Percentiles rank a stretch among this genome's conserved stretches.
phyloP scores from a whole-genome alignment of 2,888 invertebrate genomes.

The Papilio elwesi region DNA sequence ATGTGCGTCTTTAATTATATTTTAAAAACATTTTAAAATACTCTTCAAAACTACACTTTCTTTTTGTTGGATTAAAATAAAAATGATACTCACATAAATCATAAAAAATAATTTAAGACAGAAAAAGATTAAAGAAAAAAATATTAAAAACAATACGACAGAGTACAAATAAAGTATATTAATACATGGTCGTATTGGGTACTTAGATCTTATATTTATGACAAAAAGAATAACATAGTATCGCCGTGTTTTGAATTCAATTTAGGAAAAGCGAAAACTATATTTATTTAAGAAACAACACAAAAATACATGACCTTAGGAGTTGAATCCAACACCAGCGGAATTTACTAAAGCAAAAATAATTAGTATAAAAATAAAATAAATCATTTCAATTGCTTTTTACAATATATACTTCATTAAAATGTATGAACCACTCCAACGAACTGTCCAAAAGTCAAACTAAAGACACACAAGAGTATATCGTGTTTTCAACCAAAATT shows the following conservation, averaged over 20 bases:
- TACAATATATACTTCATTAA: neutral
- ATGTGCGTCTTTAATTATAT: conserved; percentile 6
- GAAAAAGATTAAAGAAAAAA: neutral
- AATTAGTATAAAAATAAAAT: too few relatives aligned
- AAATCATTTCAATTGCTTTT: too few relatives aligned
- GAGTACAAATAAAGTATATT: neutral
- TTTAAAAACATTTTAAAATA: neutral
- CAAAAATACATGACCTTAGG: too few relatives aligned
- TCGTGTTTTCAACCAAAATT: neutral
- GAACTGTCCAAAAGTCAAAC: neutral
- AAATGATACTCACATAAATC: neutral
- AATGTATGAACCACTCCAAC: neutral
- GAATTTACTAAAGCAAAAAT: too few relatives aligned
- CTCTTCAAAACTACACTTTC: neutral
- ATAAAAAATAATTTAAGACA: neutral
- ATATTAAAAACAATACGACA: neutral
- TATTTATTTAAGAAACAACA: too few relatives aligned
- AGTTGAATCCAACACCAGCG: too few relatives aligned
- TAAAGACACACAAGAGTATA: neutral
- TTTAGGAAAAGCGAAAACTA: too few relatives aligned
- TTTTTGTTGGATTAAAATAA: conserved; percentile 3
- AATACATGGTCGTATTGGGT: too few relatives aligned
- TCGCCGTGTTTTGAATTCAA: too few relatives aligned
- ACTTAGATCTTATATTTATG: too few relatives aligned
- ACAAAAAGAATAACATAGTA: too few relatives aligned